Evolutionary conservation across 1,140 invertebrate species (phyloP).

Genomic region (Drosophila sucinea): DNA sequence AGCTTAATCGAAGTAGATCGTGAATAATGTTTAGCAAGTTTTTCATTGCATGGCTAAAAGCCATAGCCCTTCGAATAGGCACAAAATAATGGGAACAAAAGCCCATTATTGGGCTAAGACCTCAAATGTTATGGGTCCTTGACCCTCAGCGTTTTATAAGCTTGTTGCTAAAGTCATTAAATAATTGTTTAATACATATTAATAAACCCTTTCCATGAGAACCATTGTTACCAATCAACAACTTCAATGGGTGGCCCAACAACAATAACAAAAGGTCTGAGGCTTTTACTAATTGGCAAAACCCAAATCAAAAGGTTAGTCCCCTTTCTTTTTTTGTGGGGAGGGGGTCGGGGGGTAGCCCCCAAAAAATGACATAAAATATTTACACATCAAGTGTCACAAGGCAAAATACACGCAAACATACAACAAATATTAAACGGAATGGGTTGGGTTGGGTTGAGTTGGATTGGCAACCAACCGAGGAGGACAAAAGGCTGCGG

Average conservation of each 20-base stretch:
- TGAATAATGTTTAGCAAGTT: too few species aligned
- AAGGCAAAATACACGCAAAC: constrained; percentile 54
- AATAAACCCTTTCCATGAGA: neutral
- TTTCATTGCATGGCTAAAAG: neutral
- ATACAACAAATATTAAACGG: constrained; percentile 18
- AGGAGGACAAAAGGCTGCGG: neutral
- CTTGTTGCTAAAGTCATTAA: constrained; percentile 29
- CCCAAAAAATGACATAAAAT: constrained; percentile 65
- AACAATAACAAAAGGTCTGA: constrained; percentile 18
- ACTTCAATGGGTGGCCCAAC: neutral
- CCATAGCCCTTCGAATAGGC: neutral
- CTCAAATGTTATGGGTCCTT: neutral
- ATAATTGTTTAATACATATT: constrained; percentile 53
- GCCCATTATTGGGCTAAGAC: neutral
- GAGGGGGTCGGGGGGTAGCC: constrained; percentile 2
- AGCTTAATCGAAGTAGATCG: too few species aligned
- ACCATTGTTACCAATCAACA: constrained; percentile 10
- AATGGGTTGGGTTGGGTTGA: neutral
- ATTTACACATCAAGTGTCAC: constrained; percentile 73
- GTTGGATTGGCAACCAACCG: too few species aligned
- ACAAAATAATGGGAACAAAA: neutral
- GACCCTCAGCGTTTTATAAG: constrained; percentile 13
- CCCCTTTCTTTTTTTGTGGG: constrained; percentile 10
- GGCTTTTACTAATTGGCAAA: constrained; percentile 64
- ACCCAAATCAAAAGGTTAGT: constrained; percentile 63